These are phyloP conservation scores for Chloroceryle inda DNA, from an alignment of 2,797 vertebrate genomes.

Conservation along the genomic window DNA sequence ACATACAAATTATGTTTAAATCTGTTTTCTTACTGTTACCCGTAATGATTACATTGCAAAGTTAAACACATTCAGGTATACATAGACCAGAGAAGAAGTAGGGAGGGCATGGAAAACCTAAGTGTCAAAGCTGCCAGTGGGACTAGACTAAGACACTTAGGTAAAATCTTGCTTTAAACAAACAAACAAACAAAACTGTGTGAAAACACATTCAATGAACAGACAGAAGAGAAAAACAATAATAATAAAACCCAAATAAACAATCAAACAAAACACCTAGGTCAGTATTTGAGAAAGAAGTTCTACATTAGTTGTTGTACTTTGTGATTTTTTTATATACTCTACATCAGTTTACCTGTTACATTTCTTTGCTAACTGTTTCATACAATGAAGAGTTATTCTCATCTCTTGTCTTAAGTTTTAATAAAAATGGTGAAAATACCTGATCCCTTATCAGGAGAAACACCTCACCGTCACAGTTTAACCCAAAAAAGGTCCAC, in stretches of 20 bases:
- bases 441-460: not conserved
- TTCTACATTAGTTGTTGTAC: not conserved
- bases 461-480: not conserved
- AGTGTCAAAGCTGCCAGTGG: not conserved
- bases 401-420: not conserved
- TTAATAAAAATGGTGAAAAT: not conserved
- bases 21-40: not conserved
- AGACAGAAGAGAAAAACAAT: not conserved
- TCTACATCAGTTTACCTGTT: not conserved
- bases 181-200: not conserved
- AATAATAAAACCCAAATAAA: too few relatives aligned
- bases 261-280: accelerated
- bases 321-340: not conserved
- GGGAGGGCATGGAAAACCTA: not conserved
- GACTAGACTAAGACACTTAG: not conserved
- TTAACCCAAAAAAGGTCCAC: not conserved
- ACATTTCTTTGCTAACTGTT: not conserved
- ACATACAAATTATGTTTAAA: not conserved
- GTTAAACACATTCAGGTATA: not conserved
- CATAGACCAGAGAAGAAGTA: not conserved
- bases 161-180: not conserved
- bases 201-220: not conserved
- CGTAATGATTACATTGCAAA: not conserved
- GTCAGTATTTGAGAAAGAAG: not conserved
- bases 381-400: not conserved